Evolutionary conservation across 1,140 invertebrate species (phyloP), one percentile per base, ranked within the genome.

Genomic region (Cherax destructor): DNA sequence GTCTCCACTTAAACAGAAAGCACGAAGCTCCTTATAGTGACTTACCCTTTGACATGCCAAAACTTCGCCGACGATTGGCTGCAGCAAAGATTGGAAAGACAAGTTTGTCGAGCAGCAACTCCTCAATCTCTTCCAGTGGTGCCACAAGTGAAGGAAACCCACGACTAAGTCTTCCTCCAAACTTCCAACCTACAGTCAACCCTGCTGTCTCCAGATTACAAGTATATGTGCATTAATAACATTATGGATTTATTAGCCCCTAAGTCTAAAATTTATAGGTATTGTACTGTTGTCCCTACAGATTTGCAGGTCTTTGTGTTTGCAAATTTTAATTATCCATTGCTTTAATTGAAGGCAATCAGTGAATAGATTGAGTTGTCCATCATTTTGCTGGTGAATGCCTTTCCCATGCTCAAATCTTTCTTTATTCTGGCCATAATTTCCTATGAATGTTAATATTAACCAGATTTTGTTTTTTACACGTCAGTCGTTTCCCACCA

Each of bases 1-100:
- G 81, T 65, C 72, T 72, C 30, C 86, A 87, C 41, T 41, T 69
- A 30, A 79, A 61, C 11, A 83, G 91, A 21, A 74, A 81, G 52
- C 69, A 49, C 41, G 95, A 95, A 78, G 95, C 95, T 24, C 96
- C 97, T 93, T 95, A 97, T 52, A 95, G 95, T 30, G 97, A 97
- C 94, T 95, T 98, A 88, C 97, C 97, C 0, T 98, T 98, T 93
- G 97, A 98, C 93, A 98, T 98, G 97, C 97, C 97, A 18, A 98
- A 98, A 94, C 94, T 98, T 72, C 95, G 97, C 83, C 95, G 97
- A 56, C 95, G 97, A 92, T 95, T 97, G 84, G 94, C 95, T 16
- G 95, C 95, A 93, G 92, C 91, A 13, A 86, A 83, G 41, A 86
- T 95, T 93, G 91, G 87, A 16, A 92, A 91, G 77, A 85, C 92